phyloP scores from a whole-genome alignment of 92 coral and sea anemone genomes.

The Phenganax stokvisi region DNA sequence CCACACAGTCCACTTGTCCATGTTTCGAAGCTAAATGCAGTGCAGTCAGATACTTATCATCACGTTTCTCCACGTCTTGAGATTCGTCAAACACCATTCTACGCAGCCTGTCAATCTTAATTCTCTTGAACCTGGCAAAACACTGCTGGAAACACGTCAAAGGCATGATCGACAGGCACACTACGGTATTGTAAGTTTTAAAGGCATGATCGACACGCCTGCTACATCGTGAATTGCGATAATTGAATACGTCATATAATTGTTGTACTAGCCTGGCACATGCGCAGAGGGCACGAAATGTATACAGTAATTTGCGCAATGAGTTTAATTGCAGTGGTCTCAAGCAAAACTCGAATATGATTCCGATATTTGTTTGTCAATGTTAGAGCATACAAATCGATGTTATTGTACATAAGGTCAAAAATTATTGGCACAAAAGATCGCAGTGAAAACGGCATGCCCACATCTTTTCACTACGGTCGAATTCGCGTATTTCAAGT shows the following conservation, averaged over 20 bases:
- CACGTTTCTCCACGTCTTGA: constrained; percentile 41
- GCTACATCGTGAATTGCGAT: neutral
- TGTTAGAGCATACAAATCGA: too few relatives aligned
- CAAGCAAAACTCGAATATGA: too few relatives aligned
- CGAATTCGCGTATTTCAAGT: too few relatives aligned
- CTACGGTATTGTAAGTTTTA: neutral
- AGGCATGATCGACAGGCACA: neutral
- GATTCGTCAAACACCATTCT: constrained; percentile 27
- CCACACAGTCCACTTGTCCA: constrained; percentile 58
- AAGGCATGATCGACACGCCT: neutral
- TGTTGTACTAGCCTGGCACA: neutral
- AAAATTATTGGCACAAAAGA: too few relatives aligned
- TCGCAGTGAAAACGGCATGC: too few relatives aligned
- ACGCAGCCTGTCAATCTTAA: constrained; percentile 21
- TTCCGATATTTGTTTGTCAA: too few relatives aligned
- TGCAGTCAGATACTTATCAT: constrained; percentile 57
- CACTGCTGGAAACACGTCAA: constrained; percentile 12
- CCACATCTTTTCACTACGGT: too few relatives aligned
- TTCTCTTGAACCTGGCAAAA: constrained; percentile 12
- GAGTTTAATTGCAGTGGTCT: too few relatives aligned
- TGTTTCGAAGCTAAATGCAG: constrained; percentile 62
- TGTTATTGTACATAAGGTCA: too few relatives aligned
- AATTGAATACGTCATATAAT: constrained; percentile 15
- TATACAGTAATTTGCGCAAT: too few relatives aligned
- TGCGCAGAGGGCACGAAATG: too few relatives aligned